A percentile compares a stretch with the other conserved stretches of the same genome.
Conservation (phyloP, 2,113 vertebrate species). For the Austrofundulus limnaeus region DNA sequence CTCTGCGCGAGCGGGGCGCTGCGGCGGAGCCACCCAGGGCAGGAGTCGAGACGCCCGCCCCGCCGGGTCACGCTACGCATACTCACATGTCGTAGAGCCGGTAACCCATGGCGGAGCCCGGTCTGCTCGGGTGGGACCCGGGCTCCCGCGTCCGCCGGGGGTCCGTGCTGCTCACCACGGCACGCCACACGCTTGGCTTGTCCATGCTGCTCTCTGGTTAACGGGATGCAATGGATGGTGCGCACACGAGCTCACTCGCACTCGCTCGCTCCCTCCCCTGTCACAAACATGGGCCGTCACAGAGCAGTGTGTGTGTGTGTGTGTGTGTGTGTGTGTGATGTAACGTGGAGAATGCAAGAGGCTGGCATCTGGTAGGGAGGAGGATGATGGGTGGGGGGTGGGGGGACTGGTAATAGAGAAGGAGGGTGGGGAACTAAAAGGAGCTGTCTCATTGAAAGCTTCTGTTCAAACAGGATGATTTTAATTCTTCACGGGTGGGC, state of each 20-base stretch:
- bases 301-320: slow-evolving; percentile 53
- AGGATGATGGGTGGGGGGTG: slow-evolving; percentile 26
- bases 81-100: slow-evolving; percentile 82
- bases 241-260: slow-evolving; percentile 55
- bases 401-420: slow-evolving; percentile 16
- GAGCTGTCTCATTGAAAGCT: slow-evolving; percentile 16
- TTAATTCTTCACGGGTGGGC: slow-evolving; percentile 1
- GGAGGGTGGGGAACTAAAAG: too few species aligned
- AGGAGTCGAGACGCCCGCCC: background rate
- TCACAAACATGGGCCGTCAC: slow-evolving; percentile 70
- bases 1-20: slow-evolving; percentile 54
- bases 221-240: slow-evolving; percentile 51
- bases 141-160: slow-evolving; percentile 64
- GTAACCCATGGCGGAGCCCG: slow-evolving; percentile 76
- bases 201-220: slow-evolving; percentile 72
- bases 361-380: slow-evolving; percentile 44
- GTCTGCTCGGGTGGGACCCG: slow-evolving; percentile 59
- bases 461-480: slow-evolving; percentile 10
- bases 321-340: slow-evolving; percentile 73
- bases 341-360: slow-evolving; percentile 73
- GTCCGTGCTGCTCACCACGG: slow-evolving; percentile 75
- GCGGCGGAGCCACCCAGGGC: slow-evolving; percentile 22
- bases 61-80: slow-evolving; percentile 36
- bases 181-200: slow-evolving; percentile 78
- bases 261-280: slow-evolving; percentile 59